Evolutionary conservation across 2,113 vertebrate species (phyloP), one percentile per base, ranked within the genome.

Genomic region (Myanophis thanlyinensis): DNA sequence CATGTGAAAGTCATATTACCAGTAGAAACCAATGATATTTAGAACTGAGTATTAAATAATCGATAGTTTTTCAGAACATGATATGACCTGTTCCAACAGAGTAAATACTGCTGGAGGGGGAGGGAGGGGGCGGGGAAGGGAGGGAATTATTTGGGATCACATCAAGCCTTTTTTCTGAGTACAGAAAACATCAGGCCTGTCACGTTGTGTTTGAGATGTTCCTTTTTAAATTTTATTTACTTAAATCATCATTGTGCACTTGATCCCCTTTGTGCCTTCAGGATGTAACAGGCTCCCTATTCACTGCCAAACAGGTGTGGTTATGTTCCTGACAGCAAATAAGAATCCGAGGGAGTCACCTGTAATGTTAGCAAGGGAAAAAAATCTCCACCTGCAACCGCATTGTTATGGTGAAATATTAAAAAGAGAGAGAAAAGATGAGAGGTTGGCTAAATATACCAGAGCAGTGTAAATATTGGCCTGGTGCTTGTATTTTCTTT

Each of bases 261-360:
- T 95, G 95, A 92, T 84, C 90, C 91, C 87, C 93, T 88, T 93
- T 96, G 95, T 95, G 93, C 95, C 94, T 96, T 80, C 93, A 94
- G 94, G 96, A 97, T 89, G 51, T 35, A 91, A 97, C 49, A 49
- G 90, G 93, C 91, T 62, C 52, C 56, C 47, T 91, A 59, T 91
- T 92, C 25, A 73, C 40, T 95, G 97, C 95, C 97, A 96, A 93
- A 94, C 94, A 93, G 93, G 91, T 91, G 95, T 49, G 93, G 95
- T 96, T 95, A 94, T 96, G 95, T 97, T 97, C 95, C 96, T 97
- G 96, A 96, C 96, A 95, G 94, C 35, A 2, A 0, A 94, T 87
- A 54, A 92, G 91, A 94, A 97, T 92, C 93, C 87, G 56, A 93
- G 95, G 95, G 94, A 94, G 96, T 96, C 90, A 93, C 96, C 95